Evolutionary conservation across 35 echinoderm and acorn worm species (phyloP).

Genomic region (Anneissia japonica): DNA sequence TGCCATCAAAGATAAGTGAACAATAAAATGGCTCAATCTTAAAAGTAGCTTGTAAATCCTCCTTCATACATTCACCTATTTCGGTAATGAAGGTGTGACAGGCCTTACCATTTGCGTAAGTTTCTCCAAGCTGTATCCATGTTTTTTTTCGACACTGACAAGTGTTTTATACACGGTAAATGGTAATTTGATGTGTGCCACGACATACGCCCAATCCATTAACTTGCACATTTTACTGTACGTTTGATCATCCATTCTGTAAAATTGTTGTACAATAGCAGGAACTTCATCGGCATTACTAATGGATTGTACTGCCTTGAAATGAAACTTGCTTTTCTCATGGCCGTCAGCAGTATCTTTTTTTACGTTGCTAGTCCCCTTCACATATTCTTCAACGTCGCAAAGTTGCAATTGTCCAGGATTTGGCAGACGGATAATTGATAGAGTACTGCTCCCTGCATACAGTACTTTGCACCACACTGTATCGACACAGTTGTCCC

Average conservation of each 20-base stretch:
- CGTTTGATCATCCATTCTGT: conserved; percentile 5
- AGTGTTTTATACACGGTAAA: conserved; percentile 25
- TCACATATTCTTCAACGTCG: conserved; percentile 12
- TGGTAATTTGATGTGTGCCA: conserved; percentile 40
- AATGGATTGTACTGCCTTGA: background rate
- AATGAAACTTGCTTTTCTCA: background rate
- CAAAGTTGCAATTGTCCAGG: conserved; percentile 11
- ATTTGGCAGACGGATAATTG: background rate
- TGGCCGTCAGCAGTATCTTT: conserved; percentile 43
- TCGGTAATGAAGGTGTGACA: conserved; percentile 27
- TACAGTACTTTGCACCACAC: conserved; percentile 27
- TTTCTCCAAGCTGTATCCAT: conserved; percentile 40
- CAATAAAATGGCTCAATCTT: conserved; percentile 31
- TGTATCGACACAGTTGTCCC: conserved; percentile 10
- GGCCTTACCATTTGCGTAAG: conserved; percentile 40
- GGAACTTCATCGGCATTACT: background rate
- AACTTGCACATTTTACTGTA: conserved; percentile 47
- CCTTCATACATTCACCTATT: conserved; percentile 22
- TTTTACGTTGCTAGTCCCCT: conserved; percentile 43
- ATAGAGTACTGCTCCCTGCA: background rate
- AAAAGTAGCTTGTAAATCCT: conserved; percentile 11
- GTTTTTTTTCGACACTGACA: conserved; percentile 31
- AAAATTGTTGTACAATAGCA: background rate
- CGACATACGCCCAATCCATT: conserved; percentile 38
- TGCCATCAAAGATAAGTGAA: conserved; percentile 59